Conservation (phyloP, 2,888 invertebrate species). For the Siphlonurus alternatus region DNA sequence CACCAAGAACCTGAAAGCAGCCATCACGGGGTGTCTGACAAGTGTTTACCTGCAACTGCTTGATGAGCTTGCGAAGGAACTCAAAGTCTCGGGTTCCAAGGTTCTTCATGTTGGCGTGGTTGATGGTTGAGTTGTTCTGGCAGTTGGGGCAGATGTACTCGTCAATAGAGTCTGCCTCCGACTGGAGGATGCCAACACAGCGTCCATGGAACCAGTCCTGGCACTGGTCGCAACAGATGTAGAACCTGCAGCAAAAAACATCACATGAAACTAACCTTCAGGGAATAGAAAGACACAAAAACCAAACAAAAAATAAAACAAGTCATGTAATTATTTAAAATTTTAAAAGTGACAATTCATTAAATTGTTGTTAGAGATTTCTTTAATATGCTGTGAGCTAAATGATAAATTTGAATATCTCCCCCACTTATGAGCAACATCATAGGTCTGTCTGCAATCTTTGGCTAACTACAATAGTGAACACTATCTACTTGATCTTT, state of each 20-base stretch:
- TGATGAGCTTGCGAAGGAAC: constrained; percentile 66
- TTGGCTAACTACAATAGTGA: no score
- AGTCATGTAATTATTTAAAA: constrained; percentile 8
- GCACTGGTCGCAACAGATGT: constrained; percentile 96
- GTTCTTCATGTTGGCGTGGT: constrained; percentile 79
- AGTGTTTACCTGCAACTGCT: constrained; percentile 61
- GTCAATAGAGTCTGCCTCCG: constrained; percentile 87
- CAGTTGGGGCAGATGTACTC: constrained; percentile 95
- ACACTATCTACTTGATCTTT: no score
- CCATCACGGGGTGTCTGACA: background rate
- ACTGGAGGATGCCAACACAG: constrained; percentile 88
- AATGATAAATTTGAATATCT: no score
- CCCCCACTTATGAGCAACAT: no score
- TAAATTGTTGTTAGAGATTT: background rate
- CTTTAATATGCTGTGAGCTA: background rate
- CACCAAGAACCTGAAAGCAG: background rate
- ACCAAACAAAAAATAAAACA: constrained; percentile 21
- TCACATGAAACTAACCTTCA: no score
- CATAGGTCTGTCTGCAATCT: no score
- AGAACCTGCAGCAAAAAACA: constrained; percentile 84
- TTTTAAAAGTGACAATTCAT: background rate
- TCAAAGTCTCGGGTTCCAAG: constrained; percentile 64
- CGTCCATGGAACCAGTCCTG: constrained; percentile 99
- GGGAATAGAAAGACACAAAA: no score
- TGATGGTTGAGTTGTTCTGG: constrained; percentile 74